Evolutionary conservation across 2,113 vertebrate genomes (phyloP).

Genomic region (Hydrolagus affinis): DNA sequence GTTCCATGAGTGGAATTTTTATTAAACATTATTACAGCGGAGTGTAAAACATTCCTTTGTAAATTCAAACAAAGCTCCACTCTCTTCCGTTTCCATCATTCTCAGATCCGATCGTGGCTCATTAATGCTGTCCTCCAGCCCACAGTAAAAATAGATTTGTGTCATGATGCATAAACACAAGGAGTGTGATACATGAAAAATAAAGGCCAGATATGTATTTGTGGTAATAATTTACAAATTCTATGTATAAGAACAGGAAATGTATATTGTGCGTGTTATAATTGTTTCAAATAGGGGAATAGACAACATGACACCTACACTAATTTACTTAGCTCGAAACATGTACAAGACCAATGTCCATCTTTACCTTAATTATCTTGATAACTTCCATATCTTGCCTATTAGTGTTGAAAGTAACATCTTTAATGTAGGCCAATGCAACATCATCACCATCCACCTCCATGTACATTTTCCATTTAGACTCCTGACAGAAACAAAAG

Average conservation of each 20-base stretch:
- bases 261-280: neutral
- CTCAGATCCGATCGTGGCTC: neutral
- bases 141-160: neutral
- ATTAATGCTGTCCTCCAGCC: neutral
- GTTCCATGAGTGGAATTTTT: neutral
- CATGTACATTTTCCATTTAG: constrained; percentile 99
- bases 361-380: constrained; percentile 84
- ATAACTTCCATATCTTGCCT: constrained; percentile 72
- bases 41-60: no score
- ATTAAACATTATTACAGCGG: neutral
- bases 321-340: neutral
- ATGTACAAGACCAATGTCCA: neutral
- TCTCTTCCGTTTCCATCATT: neutral
- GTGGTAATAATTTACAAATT: neutral
- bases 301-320: neutral
- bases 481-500: constrained; percentile 62
- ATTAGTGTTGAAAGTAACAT: constrained; percentile 85
- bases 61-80: neutral
- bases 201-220: neutral
- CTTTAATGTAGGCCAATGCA: constrained; percentile 92
- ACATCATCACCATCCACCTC: constrained; percentile 94
- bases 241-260: neutral
- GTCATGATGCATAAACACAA: neutral
- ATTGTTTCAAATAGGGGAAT: neutral
- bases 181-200: neutral